Evolutionary conservation across 2,113 vertebrate species (phyloP).

Genomic region (Sclerurus mexicanus): DNA sequence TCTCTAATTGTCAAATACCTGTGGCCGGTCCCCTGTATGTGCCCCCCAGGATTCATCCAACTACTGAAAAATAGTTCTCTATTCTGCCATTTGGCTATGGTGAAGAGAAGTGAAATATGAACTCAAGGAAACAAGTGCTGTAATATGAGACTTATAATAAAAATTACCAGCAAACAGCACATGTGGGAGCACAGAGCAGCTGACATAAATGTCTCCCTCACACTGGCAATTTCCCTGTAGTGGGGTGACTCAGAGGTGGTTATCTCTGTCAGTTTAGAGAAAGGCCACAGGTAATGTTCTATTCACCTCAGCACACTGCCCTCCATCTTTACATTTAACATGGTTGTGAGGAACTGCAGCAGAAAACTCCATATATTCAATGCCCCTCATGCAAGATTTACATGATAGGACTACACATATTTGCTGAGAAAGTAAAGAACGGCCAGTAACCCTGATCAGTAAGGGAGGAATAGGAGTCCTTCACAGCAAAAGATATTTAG

Average conservation of each 20-base stretch:
- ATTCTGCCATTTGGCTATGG: background rate
- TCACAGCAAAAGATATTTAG: background rate
- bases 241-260: background rate
- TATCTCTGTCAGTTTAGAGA: background rate
- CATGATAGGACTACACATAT: rapidly evolving
- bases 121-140: background rate
- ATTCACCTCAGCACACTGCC: background rate
- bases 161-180: background rate
- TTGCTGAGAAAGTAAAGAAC: background rate
- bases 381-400: background rate
- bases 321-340: background rate
- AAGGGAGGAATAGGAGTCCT: background rate
- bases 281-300: background rate
- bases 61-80: background rate
- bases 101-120: background rate
- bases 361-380: background rate
- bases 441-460: background rate
- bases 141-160: background rate
- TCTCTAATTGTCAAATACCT: background rate
- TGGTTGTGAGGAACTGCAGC: background rate
- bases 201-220: background rate
- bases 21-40: rapidly evolving
- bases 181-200: background rate
- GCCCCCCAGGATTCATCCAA: background rate
- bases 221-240: background rate